These are phyloP conservation scores for Agapornis roseicollis DNA, from an alignment of 2,113 vertebrate genomes.

Conservation along the genomic window DNA sequence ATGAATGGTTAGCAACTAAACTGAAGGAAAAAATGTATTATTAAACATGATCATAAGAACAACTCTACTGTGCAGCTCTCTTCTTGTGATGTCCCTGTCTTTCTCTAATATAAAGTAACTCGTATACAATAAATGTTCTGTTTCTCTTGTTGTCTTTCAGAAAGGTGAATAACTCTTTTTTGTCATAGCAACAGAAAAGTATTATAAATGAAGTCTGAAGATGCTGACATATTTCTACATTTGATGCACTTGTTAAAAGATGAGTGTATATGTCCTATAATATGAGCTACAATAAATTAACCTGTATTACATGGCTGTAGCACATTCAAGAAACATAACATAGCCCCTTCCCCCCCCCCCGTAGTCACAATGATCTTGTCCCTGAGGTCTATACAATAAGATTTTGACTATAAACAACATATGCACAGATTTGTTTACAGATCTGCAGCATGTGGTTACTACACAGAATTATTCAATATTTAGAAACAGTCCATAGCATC, in stretches of 20 bases:
- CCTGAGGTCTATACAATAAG: not conserved
- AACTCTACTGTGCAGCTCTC: not conserved
- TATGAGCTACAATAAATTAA: not conserved
- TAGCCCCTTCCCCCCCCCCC: no score
- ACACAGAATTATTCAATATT: not conserved
- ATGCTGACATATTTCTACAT: not conserved
- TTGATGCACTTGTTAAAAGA: not conserved
- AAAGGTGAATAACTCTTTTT: not conserved
- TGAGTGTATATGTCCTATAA: not conserved
- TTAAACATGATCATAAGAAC: not conserved
- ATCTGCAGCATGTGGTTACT: not conserved
- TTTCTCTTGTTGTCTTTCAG: not conserved
- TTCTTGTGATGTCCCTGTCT: not conserved
- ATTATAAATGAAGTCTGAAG: not conserved
- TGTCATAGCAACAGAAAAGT: slow-evolving; percentile 5
- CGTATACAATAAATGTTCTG: not conserved
- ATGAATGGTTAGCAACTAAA: not conserved
- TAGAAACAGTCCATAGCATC: not conserved
- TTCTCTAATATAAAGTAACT: not conserved
- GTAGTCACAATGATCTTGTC: not conserved
- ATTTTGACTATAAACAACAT: not conserved
- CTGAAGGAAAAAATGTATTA: not conserved
- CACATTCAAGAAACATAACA: not conserved
- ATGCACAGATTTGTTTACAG: not conserved
- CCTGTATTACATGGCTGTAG: not conserved